These are phyloP conservation scores for Hecatera dysodea DNA, from an alignment of 2,888 invertebrate genomes.

Conservation along the genomic window DNA sequence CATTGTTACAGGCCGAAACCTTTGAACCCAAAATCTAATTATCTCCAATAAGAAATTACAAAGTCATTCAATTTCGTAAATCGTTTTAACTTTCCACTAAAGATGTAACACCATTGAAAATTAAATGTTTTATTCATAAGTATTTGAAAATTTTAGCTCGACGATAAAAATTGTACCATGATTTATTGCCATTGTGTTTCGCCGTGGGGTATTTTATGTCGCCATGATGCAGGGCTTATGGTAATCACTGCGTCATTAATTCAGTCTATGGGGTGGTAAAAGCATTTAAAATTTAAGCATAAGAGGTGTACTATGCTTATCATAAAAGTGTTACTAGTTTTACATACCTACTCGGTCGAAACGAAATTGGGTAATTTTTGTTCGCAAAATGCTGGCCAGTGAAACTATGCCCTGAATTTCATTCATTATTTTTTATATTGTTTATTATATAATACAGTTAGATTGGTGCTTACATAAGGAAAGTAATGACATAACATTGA, in stretches of 20 bases:
- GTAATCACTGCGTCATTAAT: slow-evolving; percentile 67
- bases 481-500: too few relatives aligned
- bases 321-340: slow-evolving; percentile 36
- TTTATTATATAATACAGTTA: too few relatives aligned
- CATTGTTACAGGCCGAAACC: slow-evolving; percentile 31
- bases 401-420: neutral
- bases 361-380: neutral
- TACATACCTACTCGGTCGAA: slow-evolving; percentile 3
- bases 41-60: slow-evolving; percentile 62
- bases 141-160: slow-evolving; percentile 78
- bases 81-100: slow-evolving; percentile 67
- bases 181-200: slow-evolving; percentile 75
- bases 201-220: slow-evolving; percentile 69
- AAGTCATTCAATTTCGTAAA: slow-evolving; percentile 65
- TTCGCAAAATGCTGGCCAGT: neutral
- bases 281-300: slow-evolving; percentile 61
- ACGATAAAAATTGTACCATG: slow-evolving; percentile 79
- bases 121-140: slow-evolving; percentile 87
- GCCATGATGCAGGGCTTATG: slow-evolving; percentile 71
- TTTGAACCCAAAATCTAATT: slow-evolving; percentile 64
- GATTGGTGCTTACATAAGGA: too few relatives aligned
- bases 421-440: neutral
- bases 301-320: slow-evolving; percentile 25
- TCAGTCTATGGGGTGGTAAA: slow-evolving; percentile 60
- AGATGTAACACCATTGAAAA: slow-evolving; percentile 73